These are phyloP conservation scores for Copidosoma floridanum DNA, from an alignment of 1,140 invertebrate genomes.

Conservation along the genomic window DNA sequence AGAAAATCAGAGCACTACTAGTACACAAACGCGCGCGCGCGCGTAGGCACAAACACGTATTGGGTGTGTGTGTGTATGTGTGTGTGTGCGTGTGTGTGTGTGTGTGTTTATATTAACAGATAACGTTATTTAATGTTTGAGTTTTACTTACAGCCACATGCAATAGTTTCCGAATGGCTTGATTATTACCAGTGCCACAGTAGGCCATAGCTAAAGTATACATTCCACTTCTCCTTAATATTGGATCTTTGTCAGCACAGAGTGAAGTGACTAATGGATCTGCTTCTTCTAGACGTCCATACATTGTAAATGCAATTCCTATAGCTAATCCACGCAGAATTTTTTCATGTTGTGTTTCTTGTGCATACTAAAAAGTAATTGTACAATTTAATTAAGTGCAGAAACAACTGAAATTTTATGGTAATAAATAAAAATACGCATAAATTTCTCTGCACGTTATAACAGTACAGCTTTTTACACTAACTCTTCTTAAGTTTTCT, in stretches of 20 bases:
- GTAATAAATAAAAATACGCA: too few species aligned
- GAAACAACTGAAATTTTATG: too few species aligned
- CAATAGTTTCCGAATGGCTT: conserved; percentile 90
- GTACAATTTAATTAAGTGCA: conserved; percentile 1
- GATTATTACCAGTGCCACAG: conserved; percentile 96
- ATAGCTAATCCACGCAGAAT: conserved; percentile 93
- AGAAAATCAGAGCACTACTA: too few species aligned
- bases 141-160: conserved; percentile 85
- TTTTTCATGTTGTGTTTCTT: conserved; percentile 98
- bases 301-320: conserved; percentile 95
- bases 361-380: conserved; percentile 62
- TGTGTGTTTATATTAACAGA: too few species aligned
- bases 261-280: conserved; percentile 90
- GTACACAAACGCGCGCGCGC: too few species aligned
- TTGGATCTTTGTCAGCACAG: conserved; percentile 82
- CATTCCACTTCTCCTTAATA: conserved; percentile 89
- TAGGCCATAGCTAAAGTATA: conserved; percentile 98
- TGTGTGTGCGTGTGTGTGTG: too few species aligned
- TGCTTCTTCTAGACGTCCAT: conserved; percentile 93
- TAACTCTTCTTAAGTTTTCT: too few species aligned
- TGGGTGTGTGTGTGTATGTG: too few species aligned
- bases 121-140: too few species aligned
- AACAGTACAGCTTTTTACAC: too few species aligned
- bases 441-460: too few species aligned
- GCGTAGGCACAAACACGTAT: too few species aligned